Evolutionary conservation across 1,140 invertebrate species (phyloP).

Genomic region (Danaus melanippus): DNA sequence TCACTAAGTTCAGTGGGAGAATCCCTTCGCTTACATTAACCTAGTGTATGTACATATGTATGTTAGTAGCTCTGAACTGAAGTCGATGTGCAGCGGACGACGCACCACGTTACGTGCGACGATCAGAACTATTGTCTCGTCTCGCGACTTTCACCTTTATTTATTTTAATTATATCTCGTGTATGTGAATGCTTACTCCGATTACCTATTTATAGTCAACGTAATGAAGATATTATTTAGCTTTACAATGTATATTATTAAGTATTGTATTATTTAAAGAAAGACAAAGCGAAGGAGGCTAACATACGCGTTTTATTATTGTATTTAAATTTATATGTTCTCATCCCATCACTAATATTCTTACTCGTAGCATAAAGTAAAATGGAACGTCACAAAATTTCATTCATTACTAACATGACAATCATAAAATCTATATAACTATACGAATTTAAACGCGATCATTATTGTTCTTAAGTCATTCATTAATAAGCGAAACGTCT

Average conservation of each 20-base stretch:
- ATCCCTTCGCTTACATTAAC: slow-evolving; percentile 4
- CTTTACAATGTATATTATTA: slow-evolving; percentile 44
- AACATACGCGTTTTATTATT: slow-evolving; percentile 4
- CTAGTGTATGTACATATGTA: slow-evolving; percentile 5
- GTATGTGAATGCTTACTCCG: slow-evolving; percentile 52
- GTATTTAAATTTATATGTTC: slow-evolving; percentile 1
- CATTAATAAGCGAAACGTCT: too few relatives aligned
- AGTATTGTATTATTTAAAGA: slow-evolving; percentile 35
- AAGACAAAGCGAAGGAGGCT: slow-evolving; percentile 59
- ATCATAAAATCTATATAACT: too few relatives aligned
- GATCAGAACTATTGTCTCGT: too few relatives aligned
- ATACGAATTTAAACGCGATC: too few relatives aligned
- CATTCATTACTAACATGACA: too few relatives aligned
- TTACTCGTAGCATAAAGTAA: neutral
- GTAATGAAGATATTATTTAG: slow-evolving; percentile 45
- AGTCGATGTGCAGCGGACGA: slow-evolving; percentile 10
- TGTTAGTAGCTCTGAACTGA: slow-evolving; percentile 7
- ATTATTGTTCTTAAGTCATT: too few relatives aligned
- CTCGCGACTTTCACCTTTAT: slow-evolving; percentile 14
- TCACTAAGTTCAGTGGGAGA: slow-evolving; percentile 8
- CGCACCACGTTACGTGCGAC: slow-evolving; percentile 6
- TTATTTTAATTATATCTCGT: slow-evolving; percentile 6
- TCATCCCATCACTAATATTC: neutral
- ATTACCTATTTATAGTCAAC: slow-evolving; percentile 65
- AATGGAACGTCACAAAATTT: too few relatives aligned